Base-by-base conservation (phyloP, 2,888 invertebrate species). In the Fragum whitleyi region DNA sequence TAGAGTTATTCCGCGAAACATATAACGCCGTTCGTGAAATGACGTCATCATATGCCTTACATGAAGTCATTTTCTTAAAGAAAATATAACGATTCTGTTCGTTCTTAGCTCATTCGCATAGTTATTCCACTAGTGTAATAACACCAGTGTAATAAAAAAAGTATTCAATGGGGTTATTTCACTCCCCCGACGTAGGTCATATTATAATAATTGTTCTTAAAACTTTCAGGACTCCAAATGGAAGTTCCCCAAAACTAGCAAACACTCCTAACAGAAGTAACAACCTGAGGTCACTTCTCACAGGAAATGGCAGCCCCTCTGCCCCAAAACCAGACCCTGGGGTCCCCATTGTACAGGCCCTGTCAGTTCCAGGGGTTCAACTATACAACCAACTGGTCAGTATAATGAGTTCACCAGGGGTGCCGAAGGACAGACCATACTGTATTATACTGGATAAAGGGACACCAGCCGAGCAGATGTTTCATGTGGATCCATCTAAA, bases 361-460 rank as follows among this genome's bases (percentile, higher is more conserved):
- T 19, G n/a, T 32, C 61, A 5, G 32, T 61, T 16, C 61, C 61
- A 32, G 65, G 65, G 28, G 11, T 65, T 0, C 39, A 36, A 21
- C 23, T 65, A 0, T 32, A 65, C 42, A 7, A 32, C 14, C 65
- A 65, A 42, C 42, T 65, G 5, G 28, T 65, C 5, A 65, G 28
- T 21, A 65, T 65, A 2, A 65, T 65, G 42, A 65, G 36, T 21
- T 65, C 65, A 3, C 23, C 42, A 9, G 7, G 36, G 14, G 42
- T 65, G 2, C 86, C 87, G 3, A 85, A 83, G 69, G 83, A 85
- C 57, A 79, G 83, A 53, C 83, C 86, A 0, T 87, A 86, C 55
- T 86, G 86, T 67, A 62, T 87, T 14, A 79, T 86, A 11, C 26
- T 86, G 11, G 83, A 84, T 47, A 72, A 86, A 53, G 86, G 86